These are phyloP conservation scores for Cossypha niveicapilla DNA, from an alignment of 2,797 vertebrate species.

Conservation along the genomic window DNA sequence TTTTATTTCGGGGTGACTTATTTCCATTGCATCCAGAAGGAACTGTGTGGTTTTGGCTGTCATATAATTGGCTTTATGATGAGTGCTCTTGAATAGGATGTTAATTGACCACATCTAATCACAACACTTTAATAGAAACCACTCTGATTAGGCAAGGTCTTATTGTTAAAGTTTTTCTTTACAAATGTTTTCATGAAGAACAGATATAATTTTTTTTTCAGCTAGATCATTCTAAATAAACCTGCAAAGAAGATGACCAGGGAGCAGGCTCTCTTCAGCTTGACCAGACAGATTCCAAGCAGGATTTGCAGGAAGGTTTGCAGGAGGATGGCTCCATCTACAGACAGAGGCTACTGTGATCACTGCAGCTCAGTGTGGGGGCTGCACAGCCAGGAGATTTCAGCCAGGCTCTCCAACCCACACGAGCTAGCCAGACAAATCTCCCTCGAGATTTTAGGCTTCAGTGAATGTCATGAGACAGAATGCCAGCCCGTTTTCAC, in stretches of 20 bases:
- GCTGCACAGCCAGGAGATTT: not conserved
- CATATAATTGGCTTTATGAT: not conserved
- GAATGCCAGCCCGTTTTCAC: fast-evolving
- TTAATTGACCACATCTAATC: not conserved
- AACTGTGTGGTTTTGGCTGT: not conserved
- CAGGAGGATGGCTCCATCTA: not conserved
- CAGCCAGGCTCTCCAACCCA: not conserved
- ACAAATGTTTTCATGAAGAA: not conserved
- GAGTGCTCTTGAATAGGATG: not conserved
- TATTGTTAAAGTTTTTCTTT: not conserved
- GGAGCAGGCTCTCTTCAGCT: not conserved
- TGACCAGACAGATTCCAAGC: not conserved
- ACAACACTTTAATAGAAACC: not conserved
- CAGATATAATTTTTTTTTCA: not conserved
- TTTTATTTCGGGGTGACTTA: not conserved
- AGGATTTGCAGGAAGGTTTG: not conserved
- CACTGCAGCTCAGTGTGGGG: not conserved
- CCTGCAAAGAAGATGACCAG: not conserved
- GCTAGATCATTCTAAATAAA: not conserved
- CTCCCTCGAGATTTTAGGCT: not conserved
- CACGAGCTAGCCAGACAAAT: fast-evolving
- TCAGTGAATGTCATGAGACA: not conserved
- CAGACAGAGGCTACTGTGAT: not conserved
- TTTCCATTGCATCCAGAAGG: not conserved
- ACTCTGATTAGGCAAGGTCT: not conserved